Base-by-base conservation (phyloP, 2,113 vertebrate genomes). In the Salvator merianae region DNA sequence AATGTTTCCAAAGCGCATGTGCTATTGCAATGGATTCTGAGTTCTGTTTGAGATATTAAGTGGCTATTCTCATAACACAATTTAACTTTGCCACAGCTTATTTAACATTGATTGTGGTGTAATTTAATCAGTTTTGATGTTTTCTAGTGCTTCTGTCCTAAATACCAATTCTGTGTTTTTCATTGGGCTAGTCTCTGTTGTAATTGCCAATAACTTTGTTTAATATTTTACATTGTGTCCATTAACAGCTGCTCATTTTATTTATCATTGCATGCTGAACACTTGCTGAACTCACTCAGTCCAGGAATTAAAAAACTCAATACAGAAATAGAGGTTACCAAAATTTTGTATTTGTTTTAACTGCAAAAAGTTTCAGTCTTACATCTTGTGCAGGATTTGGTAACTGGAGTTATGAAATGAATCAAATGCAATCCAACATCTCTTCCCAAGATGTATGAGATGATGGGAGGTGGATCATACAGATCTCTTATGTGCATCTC, bases 121-220 rank as follows among this genome's bases (percentile, higher is more conserved):
- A 0, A 34, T 82, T 0, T 1, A 70, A 65, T 79, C 3, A 43
- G 0, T 26, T 28, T 26, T 24, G 3, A 0, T 59, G 28, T 69
- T 24, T 81, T 63, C 16, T 75, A 66, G 28, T 36, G 36, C 16
- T 40, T 77, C 24, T 16, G 43, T 70, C 24, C 20, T 79, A 32
- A n/a, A 69, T 55, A 0, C 0, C 66, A 38, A 38, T 76, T 63
- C n/a, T 62, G 59, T 59, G 6, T 0, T 63, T 59, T 71, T 78
- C 77, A 53, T 5, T 2, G 5, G 0, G 36, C 69, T 47, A 47
- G 0, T 1, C 18, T 18, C 0, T 30, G n/a, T 20, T 76, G 86
- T 63, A 55, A 0, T 83, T 81, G 83, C 59, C 26, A 75, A 34
- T 5, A 68, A 71, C 70, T 74, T 63, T 73, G 0, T 1, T 53